These are phyloP conservation scores for Manis pentadactyla DNA, from an alignment of 2,797 vertebrate genomes.

Conservation along the genomic window DNA sequence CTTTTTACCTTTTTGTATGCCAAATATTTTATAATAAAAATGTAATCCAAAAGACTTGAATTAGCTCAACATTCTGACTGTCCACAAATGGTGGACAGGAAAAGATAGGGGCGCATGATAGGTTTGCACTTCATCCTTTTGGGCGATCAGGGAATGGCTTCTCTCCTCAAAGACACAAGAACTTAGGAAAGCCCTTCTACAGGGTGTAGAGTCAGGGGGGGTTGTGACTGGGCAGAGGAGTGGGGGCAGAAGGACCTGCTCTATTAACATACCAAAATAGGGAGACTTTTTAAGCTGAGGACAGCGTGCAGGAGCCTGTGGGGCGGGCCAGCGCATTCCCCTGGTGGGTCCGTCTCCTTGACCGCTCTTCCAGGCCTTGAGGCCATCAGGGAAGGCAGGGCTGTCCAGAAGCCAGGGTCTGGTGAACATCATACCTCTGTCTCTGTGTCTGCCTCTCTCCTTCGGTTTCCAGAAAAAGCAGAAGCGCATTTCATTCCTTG, in stretches of 20 bases:
- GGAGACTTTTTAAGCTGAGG: neutral
- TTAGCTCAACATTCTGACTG: neutral
- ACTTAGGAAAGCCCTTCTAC: neutral
- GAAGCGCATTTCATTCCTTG: neutral
- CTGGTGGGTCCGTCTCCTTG: neutral
- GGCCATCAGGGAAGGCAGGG: neutral
- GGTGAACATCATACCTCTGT: neutral
- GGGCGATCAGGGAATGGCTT: neutral
- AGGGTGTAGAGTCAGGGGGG: neutral
- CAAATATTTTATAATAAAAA: neutral
- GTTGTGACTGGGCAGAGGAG: neutral
- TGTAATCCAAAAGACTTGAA: neutral
- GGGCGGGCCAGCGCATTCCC: neutral
- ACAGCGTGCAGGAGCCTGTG: too few relatives aligned
- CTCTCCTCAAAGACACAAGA: neutral
- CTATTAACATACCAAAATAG: neutral
- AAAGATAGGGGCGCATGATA: fast-evolving
- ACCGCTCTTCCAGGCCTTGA: neutral
- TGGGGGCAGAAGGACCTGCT: neutral
- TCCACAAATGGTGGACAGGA: fast-evolving
- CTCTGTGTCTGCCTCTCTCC: neutral
- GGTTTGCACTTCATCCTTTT: too few relatives aligned
- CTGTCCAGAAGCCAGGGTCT: neutral
- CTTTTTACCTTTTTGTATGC: neutral
- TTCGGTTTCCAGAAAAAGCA: neutral